Evolutionary conservation across 1,140 invertebrate species (phyloP).

Genomic region (Ladona fulva): DNA sequence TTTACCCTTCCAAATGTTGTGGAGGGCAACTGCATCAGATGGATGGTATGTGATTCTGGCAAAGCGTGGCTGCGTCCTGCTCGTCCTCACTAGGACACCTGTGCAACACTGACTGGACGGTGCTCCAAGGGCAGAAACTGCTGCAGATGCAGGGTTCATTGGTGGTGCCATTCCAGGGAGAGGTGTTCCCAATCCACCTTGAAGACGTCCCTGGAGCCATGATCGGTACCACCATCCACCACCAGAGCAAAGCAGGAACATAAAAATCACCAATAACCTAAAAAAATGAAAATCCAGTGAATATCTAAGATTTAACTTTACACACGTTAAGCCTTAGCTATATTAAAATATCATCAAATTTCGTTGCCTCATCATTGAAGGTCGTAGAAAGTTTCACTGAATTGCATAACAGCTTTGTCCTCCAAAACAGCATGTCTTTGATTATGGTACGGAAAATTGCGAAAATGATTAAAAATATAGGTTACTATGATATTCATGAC

Average conservation of each 20-base stretch:
- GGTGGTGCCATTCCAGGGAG: neutral
- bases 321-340: slow-evolving; percentile 13
- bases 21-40: neutral
- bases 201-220: slow-evolving; percentile 38
- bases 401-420: too few relatives aligned
- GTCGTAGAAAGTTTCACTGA: too few relatives aligned
- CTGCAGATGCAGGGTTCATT: neutral
- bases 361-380: neutral
- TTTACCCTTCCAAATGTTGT: neutral
- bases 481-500: too few relatives aligned
- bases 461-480: too few relatives aligned
- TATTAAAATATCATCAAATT: neutral
- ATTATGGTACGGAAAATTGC: too few relatives aligned
- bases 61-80: neutral
- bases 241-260: slow-evolving; percentile 44
- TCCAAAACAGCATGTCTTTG: too few relatives aligned
- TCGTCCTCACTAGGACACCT: neutral
- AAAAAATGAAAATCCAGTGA: slow-evolving; percentile 10
- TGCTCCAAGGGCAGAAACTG: neutral
- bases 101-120: neutral
- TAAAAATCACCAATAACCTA: slow-evolving; percentile 43
- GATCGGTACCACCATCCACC: slow-evolving; percentile 45
- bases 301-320: neutral
- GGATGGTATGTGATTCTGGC: slow-evolving; percentile 3
- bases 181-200: neutral